phyloP scores from a whole-genome alignment of 2,797 vertebrate genomes.

The Mormyrops attenuatus region DNA sequence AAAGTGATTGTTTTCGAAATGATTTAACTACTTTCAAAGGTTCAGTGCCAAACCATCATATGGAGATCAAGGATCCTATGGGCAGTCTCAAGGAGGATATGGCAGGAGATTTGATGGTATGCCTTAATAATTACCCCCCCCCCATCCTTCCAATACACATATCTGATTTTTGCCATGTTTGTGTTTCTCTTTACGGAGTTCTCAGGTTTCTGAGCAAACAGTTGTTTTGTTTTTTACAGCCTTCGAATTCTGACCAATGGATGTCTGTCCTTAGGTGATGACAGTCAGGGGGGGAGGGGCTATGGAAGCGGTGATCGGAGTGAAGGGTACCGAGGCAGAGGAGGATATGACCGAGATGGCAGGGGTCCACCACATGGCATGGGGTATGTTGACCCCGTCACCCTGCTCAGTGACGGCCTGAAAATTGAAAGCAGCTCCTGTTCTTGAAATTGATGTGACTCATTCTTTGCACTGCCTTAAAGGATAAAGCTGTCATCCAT shows the following conservation, averaged over 20 bases:
- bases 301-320: slow-evolving; percentile 58
- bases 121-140: not conserved
- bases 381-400: slow-evolving; percentile 66
- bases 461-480: not conserved
- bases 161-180: not conserved
- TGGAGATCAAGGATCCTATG: slow-evolving; percentile 40
- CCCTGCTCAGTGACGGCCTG: not conserved
- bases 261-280: slow-evolving; percentile 47
- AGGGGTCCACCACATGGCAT: slow-evolving; percentile 66
- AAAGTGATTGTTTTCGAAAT: not conserved
- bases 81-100: slow-evolving; percentile 51
- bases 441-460: not conserved
- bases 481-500: not conserved
- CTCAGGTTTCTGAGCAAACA: not conserved
- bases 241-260: not conserved
- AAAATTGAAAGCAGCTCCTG: not conserved
- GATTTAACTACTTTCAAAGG: slow-evolving; percentile 35
- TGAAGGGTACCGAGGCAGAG: slow-evolving; percentile 23
- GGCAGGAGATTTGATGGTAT: slow-evolving; percentile 57
- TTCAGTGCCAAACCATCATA: slow-evolving; percentile 57
- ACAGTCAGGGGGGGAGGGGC: slow-evolving; percentile 48
- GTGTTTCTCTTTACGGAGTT: not conserved
- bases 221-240: not conserved
- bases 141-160: not conserved
- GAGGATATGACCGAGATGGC: slow-evolving; percentile 41